Evolutionary conservation across 2,888 invertebrate genomes (phyloP), one percentile per base, ranked within the genome.

Genomic region (Drosophila emarginata): DNA sequence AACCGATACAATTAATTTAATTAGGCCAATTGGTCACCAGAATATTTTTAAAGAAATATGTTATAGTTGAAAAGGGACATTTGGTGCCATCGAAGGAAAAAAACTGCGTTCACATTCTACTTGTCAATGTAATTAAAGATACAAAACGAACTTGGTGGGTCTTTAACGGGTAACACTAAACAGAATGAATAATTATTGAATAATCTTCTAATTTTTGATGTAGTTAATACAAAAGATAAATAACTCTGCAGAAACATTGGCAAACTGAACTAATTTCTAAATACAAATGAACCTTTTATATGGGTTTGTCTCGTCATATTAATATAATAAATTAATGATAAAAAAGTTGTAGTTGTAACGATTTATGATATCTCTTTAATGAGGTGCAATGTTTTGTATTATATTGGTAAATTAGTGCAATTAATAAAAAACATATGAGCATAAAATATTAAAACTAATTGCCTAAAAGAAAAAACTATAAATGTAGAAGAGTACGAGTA

Each of bases 41-140:
- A n/a, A 67, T 28, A 2, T 67, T 59, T 52, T 65, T 65, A 0
- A 64, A 0, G 5, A 64, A 64, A 2, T 54, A 65, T 0, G 15
- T 14, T 4, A 64, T 53, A 23, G 64, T 65, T 3, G 65, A 53
- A 0, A 65, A 0, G 11, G 65, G 65, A 12, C 65, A 65, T 7
- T 52, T 64, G 0, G 4, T 26, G 4, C 4, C n/a, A 4, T 57
- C 26, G 2, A 32, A 26, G 15, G 66, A 6, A 56, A 4, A 18
- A 56, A 0, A 65, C 21, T 1, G 56, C 57, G 15, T 70, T 68
- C 0, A 15, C 71, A 6, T 56, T 71, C 3, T 51, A 37, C 56
- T 57, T 50, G 50, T 11, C 4, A 32, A 6, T 9, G 9, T 32
- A 21, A 5, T 18, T 21, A 51, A 1, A n/a, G 51, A 23, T 6